Evolutionary conservation across 2,888 invertebrate genomes (phyloP), one percentile per base, ranked within the genome.

Genomic region (Mantis religiosa): DNA sequence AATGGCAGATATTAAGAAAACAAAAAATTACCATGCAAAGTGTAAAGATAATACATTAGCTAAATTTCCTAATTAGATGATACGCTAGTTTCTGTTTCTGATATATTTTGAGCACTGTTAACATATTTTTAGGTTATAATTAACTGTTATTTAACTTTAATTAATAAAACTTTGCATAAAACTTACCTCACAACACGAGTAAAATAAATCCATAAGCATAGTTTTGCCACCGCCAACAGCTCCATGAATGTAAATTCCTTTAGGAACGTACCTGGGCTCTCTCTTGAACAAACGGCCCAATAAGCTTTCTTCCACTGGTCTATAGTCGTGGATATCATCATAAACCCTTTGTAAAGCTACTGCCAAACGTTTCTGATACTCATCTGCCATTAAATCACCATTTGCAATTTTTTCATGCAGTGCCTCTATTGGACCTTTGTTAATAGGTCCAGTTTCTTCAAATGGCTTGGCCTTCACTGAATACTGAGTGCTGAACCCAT

Each of bases 121-220:
- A 34, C 7, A 34, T 7, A 34, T 34, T 34, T 34, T 34, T 41
- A 12, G 41, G 1, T 12, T 12, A 41, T 41, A 41, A 9, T 34
- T 34, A 6, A 7, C 7, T 8, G 4, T 6, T 8, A 7, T 34
- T 34, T 34, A 34, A 7, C 34, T 34, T 34, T 41, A 12, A 41
- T 41, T 12, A 2, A 41, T 2, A 34, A 34, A 6, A 8, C 34
- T 34, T 1, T 8, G 0, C 4, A 34, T 34, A 54, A n/a, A 85
- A 82, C 89, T 88, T 92, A 95, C 95, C 91, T 94, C 93, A 92
- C 96, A 96, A 92, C 96, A 95, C 91, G 98, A 96, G 94, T 97
- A 98, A 94, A 99, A 99, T 92, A 99, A 94, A 94, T 99, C 99
- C 99, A 99, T 99, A 89, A 99, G 94, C 97, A 99, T 99, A 9